Evolutionary conservation across 2,888 invertebrate species (phyloP), one percentile per base, ranked within the genome.

Genomic region (Zaprionus obscuricornis): DNA sequence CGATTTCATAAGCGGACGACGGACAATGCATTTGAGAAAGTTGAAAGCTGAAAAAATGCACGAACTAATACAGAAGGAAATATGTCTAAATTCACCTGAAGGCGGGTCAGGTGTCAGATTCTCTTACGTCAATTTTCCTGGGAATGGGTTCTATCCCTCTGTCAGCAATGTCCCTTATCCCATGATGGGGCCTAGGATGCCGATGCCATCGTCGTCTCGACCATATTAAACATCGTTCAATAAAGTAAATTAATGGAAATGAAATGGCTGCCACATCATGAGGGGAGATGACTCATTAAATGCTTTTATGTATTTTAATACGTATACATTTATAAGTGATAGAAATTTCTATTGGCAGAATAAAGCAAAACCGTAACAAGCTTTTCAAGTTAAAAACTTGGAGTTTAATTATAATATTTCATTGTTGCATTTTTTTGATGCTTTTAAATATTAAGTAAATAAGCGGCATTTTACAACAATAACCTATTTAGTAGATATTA

Each of bases 41-140:
- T 94, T 98, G 7, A 98, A 98, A 91, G 94, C 96, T 0, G 98
- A 99, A 69, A 98, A 98, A 91, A 94, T 99, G 94, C 92, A 93
- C 39, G 96, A 96, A 85, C 89, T 96, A 7, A 91, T 95, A 36
- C 90, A 89, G 51, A 73, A 67, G 10, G 85, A 86, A n/a, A 4
- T 26, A 16, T 70, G 64, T 0, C 73, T 88, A 40, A 75, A 81
- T 18, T 90, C 52, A 34, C 59, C 39, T 7, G 50, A 10, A n/a
- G 36, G 57, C 3, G 47, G 29, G 0, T 27, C 11, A 0, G 67
- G 40, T 0, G 27, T 22, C 1, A 20, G 51, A 22, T 86, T 89
- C 27, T 73, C 88, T 2, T 75, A 88, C 6, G 74, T 79, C 4
- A 88, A 88, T 51, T 14, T 85, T 22, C 62, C 74, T 1, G 55